Conservation (phyloP, 2,888 invertebrate genomes). For the Eupithecia exiguata region DNA sequence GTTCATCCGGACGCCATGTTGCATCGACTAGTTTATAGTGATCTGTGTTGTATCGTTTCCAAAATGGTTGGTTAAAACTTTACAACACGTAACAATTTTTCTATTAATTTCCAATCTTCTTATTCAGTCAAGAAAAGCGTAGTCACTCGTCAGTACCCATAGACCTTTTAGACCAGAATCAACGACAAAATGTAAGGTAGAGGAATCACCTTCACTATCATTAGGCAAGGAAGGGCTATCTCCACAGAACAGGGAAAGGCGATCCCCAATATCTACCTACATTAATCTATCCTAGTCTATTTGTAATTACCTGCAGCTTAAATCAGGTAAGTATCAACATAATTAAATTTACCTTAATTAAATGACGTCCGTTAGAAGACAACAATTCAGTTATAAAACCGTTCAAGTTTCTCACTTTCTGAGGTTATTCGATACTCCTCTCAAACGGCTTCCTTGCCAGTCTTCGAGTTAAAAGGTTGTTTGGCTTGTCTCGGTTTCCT, state of each 20-base stretch:
- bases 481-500: conserved; percentile 28
- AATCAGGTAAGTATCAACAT: too few relatives aligned
- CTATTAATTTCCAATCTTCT: not conserved
- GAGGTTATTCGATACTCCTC: conserved; percentile 35
- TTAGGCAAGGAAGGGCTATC: not conserved
- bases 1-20: conserved; percentile 69
- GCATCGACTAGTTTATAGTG: too few relatives aligned
- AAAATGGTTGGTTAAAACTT: conserved; percentile 32
- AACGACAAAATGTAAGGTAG: not conserved
- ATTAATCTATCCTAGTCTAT: not conserved
- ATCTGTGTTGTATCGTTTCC: conserved; percentile 55
- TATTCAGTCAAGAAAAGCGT: not conserved
- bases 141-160: not conserved
- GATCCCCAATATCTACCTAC: not conserved
- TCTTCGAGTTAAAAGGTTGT: conserved; percentile 32
- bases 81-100: not conserved
- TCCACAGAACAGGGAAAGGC: not conserved
- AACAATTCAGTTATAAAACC: conserved; percentile 9
- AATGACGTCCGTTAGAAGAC: not conserved
- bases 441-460: conserved; percentile 26
- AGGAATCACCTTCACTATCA: not conserved
- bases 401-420: conserved; percentile 26
- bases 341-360: not conserved
- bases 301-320: not conserved
- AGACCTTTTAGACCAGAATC: not conserved